Evolutionary conservation across 2,113 vertebrate genomes (phyloP).

Genomic region (Eurystomus gularis): DNA sequence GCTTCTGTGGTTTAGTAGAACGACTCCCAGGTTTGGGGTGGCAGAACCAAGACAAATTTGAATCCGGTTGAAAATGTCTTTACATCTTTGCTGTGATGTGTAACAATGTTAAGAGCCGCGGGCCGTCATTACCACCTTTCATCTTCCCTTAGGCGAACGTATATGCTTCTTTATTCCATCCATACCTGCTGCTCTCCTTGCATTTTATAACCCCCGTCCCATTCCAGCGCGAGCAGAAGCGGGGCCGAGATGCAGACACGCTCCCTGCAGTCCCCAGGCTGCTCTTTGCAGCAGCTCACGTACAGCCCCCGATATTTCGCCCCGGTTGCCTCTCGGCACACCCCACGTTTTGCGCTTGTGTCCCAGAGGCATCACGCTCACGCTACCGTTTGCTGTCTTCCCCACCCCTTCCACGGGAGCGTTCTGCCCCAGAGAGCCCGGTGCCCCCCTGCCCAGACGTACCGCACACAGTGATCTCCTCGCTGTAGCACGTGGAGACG

Average conservation of each 20-base stretch:
- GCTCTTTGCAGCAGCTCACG: not conserved
- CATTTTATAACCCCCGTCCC: not conserved
- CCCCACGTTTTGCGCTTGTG: not conserved
- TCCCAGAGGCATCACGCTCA: fast-evolving
- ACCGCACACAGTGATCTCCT: conserved; percentile 94
- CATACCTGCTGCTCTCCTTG: not conserved
- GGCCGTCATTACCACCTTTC: not conserved
- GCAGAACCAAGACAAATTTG: not conserved
- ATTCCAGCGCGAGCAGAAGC: not conserved
- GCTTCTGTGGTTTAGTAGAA: not conserved
- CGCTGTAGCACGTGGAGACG: conserved; percentile 81
- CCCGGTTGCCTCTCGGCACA: not conserved
- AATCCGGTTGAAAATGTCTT: not conserved
- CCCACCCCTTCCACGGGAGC: not conserved
- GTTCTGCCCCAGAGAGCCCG: not conserved
- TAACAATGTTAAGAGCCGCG: not conserved
- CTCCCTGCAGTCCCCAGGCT: not conserved
- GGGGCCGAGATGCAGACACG: not conserved
- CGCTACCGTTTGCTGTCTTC: fast-evolving
- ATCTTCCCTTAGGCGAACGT: not conserved
- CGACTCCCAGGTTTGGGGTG: fast-evolving
- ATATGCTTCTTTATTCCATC: not conserved
- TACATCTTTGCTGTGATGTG: not conserved
- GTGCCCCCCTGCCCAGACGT: not conserved
- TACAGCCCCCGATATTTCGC: not conserved